phyloP scores from a whole-genome alignment of 2,888 invertebrate genomes.

The Erpobdella octoculata region DNA sequence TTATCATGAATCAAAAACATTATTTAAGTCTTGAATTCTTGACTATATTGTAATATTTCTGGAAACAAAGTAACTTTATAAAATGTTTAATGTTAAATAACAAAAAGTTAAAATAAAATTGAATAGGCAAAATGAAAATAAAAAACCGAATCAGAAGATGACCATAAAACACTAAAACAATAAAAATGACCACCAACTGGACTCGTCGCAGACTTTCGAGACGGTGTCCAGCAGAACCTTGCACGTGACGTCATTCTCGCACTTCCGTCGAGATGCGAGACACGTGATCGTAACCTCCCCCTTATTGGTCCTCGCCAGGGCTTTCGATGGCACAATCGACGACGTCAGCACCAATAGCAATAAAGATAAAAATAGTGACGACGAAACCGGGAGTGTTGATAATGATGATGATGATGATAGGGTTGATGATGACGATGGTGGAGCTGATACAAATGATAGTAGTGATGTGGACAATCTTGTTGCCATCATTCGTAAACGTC shows the following conservation, averaged over 20 bases:
- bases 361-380: not conserved
- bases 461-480: no score
- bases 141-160: no score
- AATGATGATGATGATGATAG: slow-evolving; percentile 17
- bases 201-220: slow-evolving; percentile 31
- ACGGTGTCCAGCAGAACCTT: slow-evolving; percentile 30
- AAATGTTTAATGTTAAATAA: no score
- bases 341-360: not conserved
- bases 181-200: slow-evolving; percentile 29
- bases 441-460: no score
- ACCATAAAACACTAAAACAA: no score
- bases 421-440: not conserved
- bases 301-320: slow-evolving; percentile 18
- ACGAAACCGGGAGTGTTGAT: not conserved
- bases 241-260: slow-evolving; percentile 32
- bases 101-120: no score
- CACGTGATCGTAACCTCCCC: slow-evolving; percentile 26
- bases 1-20: no score
- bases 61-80: no score
- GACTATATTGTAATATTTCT: no score
- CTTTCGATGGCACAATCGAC: not conserved
- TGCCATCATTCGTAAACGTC: no score
- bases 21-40: no score
- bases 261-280: slow-evolving; percentile 26
- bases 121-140: no score